phyloP scores from a whole-genome alignment of 2,113 vertebrate species.

The Chloroceryle aenea region DNA sequence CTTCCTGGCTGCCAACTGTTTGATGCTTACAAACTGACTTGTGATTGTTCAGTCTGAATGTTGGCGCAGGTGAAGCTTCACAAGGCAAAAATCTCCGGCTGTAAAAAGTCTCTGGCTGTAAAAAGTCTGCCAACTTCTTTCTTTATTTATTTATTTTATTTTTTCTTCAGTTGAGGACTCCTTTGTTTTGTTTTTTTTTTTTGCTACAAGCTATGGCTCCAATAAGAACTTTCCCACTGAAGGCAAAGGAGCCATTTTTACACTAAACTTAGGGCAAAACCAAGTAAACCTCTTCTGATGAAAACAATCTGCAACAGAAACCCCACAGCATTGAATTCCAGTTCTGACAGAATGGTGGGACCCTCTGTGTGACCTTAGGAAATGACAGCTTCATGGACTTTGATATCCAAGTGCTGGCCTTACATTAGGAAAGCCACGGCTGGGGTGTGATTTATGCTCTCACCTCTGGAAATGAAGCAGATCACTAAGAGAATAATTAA shows the following conservation, averaged over 20 bases:
- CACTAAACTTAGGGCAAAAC: neutral
- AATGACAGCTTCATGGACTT: fast-evolving
- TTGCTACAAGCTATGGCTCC: neutral
- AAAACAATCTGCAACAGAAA: neutral
- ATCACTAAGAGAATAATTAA: neutral
- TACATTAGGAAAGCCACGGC: neutral
- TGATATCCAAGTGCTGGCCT: neutral
- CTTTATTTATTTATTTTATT: neutral
- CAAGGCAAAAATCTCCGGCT: neutral
- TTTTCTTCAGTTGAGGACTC: neutral
- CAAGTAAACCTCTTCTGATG: neutral
- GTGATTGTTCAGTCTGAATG: neutral
- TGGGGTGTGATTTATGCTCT: neutral
- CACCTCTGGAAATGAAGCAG: neutral
- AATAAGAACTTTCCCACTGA: neutral
- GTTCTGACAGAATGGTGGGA: neutral
- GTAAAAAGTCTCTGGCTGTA: neutral
- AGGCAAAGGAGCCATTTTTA: neutral
- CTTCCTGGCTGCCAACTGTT: neutral
- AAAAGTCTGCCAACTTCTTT: neutral
- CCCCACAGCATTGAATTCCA: neutral
- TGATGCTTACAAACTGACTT: neutral
- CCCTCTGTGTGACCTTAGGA: neutral
- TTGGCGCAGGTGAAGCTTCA: neutral
- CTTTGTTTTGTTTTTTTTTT: neutral